A percentile compares a stretch with the other conserved stretches of the same genome.
Evolutionary conservation across 2,797 vertebrate genomes (phyloP).

Genomic region (Spondyliosoma cantharus): DNA sequence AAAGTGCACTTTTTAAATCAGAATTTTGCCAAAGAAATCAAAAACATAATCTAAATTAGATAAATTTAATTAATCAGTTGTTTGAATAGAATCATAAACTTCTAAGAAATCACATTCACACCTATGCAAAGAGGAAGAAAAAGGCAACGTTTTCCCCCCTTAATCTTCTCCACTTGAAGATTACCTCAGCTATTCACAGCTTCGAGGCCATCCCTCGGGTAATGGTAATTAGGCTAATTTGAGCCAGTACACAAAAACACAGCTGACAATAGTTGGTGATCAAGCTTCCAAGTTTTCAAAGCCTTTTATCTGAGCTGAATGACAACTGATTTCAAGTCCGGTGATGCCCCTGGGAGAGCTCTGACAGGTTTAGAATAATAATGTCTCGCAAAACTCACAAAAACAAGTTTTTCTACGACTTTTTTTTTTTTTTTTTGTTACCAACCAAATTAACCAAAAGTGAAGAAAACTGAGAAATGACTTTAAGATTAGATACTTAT

Average conservation of each 20-base stretch:
- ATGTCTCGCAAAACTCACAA: conserved; percentile 34
- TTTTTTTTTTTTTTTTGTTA: not conserved
- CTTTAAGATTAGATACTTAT: not conserved
- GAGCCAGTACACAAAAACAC: conserved; percentile 59
- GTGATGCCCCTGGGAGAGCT: conserved; percentile 38
- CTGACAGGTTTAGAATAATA: conserved; percentile 47
- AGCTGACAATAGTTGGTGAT: conserved; percentile 63
- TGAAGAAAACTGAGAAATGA: not conserved
- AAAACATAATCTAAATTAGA: not conserved
- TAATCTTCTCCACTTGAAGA: conserved; percentile 39
- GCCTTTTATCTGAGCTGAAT: conserved; percentile 64
- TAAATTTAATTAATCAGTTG: too few relatives aligned
- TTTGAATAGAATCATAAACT: not conserved
- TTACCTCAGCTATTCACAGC: conserved; percentile 45
- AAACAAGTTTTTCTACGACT: conserved; percentile 19
- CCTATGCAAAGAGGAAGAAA: not conserved
- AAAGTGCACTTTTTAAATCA: conserved; percentile 15
- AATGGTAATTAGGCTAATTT: conserved; percentile 66
- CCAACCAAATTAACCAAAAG: not conserved
- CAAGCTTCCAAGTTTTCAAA: conserved; percentile 63
- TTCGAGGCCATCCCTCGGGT: conserved; percentile 44
- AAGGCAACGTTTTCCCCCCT: not conserved
- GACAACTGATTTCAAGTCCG: conserved; percentile 56
- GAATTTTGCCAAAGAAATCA: conserved; percentile 7
- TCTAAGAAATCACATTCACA: not conserved